A percentile compares a stretch with the other conserved stretches of the same genome.
phyloP scores from a whole-genome alignment of 2,113 vertebrate species.

The Potamarius usumacintae region DNA sequence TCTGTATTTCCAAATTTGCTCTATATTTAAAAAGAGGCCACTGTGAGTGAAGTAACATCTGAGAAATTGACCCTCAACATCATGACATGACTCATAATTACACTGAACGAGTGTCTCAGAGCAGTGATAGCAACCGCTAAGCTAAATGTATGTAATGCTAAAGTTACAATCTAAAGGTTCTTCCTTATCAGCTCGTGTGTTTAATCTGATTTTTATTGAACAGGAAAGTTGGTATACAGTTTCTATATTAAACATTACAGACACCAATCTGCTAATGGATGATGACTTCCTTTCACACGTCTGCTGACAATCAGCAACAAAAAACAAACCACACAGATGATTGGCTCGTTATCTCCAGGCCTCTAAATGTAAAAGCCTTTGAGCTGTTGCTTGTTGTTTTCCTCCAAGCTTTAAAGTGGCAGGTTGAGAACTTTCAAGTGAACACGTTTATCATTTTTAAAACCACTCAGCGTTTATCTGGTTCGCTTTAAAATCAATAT shows the following conservation, averaged over 20 bases:
- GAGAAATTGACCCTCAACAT: not conserved
- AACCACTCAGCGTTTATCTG: not conserved
- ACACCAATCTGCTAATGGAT: conserved; percentile 11
- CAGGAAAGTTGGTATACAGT: not conserved
- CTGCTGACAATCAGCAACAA: not conserved
- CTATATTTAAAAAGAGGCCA: not conserved
- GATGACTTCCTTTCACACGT: not conserved
- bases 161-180: not conserved
- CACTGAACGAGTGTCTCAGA: not conserved
- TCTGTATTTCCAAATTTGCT: not conserved
- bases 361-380: not conserved
- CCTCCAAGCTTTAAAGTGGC: not conserved
- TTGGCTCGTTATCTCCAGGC: not conserved
- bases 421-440: not conserved
- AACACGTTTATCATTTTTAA: not conserved
- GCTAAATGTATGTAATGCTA: not conserved
- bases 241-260: not conserved
- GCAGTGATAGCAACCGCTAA: not conserved
- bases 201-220: conserved; percentile 10
- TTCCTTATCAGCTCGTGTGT: not conserved
- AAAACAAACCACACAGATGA: too few relatives aligned
- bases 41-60: not conserved
- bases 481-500: not conserved
- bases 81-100: not conserved
- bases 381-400: not conserved